Conservation (phyloP, 2,797 vertebrate genomes). For the Labeo calbasu region DNA sequence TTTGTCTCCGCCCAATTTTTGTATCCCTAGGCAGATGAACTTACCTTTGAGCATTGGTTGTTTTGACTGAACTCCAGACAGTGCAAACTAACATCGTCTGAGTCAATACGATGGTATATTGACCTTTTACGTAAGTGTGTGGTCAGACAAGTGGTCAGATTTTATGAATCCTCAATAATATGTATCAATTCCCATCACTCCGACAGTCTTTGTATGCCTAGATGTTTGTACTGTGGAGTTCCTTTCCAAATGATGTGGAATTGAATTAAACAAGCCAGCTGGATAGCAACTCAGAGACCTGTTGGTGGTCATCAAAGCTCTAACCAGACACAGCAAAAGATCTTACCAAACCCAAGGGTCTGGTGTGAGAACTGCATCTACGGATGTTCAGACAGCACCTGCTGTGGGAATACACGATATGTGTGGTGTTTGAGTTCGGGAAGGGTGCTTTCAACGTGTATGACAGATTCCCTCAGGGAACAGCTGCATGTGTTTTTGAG, state of each 20-base stretch:
- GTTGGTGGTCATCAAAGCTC: constrained; percentile 19
- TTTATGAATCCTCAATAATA: constrained; percentile 42
- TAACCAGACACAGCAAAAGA: constrained; percentile 9
- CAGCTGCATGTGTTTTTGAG: constrained; percentile 53
- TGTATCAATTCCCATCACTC: constrained; percentile 28
- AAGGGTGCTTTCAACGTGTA: constrained; percentile 30
- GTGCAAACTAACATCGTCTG: constrained; percentile 27
- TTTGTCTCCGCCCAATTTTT: neutral
- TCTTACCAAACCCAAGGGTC: neutral
- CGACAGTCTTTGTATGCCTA: constrained; percentile 15
- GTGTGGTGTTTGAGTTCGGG: constrained; percentile 47
- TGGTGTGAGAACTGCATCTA: constrained; percentile 5
- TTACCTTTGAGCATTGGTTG: constrained; percentile 1
- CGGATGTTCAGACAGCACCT: constrained; percentile 41
- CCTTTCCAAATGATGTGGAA: constrained; percentile 13
- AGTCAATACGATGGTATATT: constrained; percentile 37
- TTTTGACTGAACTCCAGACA: constrained; percentile 41
- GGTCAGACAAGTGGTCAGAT: constrained; percentile 45
- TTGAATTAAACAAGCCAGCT: constrained; percentile 36
- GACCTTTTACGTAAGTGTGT: constrained; percentile 46
- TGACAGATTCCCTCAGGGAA: constrained; percentile 34
- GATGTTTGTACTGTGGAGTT: constrained; percentile 39
- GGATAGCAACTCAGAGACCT: constrained; percentile 12
- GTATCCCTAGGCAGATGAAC: neutral
- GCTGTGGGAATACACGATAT: constrained; percentile 19